phyloP scores from a whole-genome alignment of 2,113 vertebrate genomes.

The Tachycineta bicolor region DNA sequence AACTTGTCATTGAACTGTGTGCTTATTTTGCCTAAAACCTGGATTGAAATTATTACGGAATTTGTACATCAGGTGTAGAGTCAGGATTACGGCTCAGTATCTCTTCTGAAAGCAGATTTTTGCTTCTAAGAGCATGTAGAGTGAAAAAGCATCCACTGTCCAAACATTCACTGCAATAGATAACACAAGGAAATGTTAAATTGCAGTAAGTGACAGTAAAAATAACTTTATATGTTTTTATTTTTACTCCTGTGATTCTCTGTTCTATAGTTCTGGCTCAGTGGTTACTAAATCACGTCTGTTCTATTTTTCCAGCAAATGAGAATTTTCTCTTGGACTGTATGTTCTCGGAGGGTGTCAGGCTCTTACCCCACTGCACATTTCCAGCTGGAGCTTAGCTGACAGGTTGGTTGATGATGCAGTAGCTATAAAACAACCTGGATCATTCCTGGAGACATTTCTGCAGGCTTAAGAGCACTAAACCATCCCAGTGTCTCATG shows the following conservation, averaged over 20 bases:
- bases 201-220: conserved; percentile 12
- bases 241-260: conserved; percentile 14
- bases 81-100: neutral
- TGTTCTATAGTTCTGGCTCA: neutral
- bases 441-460: conserved; percentile 36
- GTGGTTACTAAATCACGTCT: neutral
- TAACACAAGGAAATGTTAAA: conserved; percentile 6
- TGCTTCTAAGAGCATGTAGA: neutral
- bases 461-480: conserved; percentile 7
- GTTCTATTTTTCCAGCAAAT: neutral
- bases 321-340: neutral
- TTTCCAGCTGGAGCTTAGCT: conserved; percentile 30
- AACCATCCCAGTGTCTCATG: neutral
- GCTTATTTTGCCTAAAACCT: neutral
- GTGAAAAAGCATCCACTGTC: neutral
- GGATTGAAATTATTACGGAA: neutral
- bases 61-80: neutral
- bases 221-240: neutral
- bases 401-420: conserved; percentile 51
- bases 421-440: conserved; percentile 14
- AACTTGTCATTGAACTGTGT: neutral
- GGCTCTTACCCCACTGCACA: conserved; percentile 1
- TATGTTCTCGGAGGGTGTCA: neutral
- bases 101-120: neutral
- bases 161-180: neutral